phyloP scores from a whole-genome alignment of 2,113 vertebrate genomes.

The Cottus gobio region DNA sequence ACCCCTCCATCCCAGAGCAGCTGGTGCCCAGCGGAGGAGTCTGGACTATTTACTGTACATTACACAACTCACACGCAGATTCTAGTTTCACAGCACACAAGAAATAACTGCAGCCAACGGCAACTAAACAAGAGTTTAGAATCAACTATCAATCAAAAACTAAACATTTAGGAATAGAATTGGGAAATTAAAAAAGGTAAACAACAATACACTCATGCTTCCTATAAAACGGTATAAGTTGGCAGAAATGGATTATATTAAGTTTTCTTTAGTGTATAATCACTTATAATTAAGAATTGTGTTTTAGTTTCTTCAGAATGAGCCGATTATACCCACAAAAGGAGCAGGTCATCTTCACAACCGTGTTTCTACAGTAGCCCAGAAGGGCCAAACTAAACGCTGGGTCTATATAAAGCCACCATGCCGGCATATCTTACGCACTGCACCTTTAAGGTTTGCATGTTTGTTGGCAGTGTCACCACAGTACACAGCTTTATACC shows the following conservation, averaged over 20 bases:
- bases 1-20: constrained; percentile 30
- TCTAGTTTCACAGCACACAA: not conserved
- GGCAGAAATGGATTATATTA: not conserved
- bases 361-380: no score
- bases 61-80: not conserved
- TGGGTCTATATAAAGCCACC: no score
- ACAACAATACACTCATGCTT: not conserved
- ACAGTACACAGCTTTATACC: no score
- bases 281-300: no score
- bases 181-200: not conserved
- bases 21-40: constrained; percentile 21
- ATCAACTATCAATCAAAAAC: not conserved
- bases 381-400: no score
- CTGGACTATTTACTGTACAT: constrained; percentile 21
- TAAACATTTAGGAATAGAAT: not conserved
- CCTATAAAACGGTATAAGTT: not conserved
- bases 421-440: no score
- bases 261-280: not conserved
- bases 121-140: not conserved
- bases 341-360: no score
- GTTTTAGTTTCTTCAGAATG: no score
- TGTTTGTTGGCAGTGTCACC: no score
- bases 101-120: not conserved
- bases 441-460: no score
- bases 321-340: not conserved